Evolutionary conservation across 1,140 invertebrate genomes (phyloP).

Genomic region (Drosophila watanabei): DNA sequence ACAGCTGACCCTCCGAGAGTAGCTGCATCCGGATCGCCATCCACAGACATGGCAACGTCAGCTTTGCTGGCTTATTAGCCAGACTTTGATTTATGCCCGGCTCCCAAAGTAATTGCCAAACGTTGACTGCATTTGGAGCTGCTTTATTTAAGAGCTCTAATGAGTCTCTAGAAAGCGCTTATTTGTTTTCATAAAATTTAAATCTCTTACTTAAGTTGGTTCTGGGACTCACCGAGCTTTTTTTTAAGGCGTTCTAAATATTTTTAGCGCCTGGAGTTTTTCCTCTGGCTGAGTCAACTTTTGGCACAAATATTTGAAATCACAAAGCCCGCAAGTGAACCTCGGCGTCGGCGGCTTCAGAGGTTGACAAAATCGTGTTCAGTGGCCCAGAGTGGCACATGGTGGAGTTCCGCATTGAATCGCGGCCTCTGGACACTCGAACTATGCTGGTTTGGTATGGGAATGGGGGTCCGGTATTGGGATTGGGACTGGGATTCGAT

Average conservation of each 20-base stretch:
- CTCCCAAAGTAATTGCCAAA: conserved; percentile 63
- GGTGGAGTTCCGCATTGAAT: conserved; percentile 74
- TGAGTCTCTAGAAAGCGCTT: conserved; percentile 9
- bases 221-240: background rate
- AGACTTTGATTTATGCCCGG: conserved; percentile 64
- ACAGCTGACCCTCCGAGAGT: conserved; percentile 14
- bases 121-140: conserved; percentile 29
- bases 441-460: conserved; percentile 54
- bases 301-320: conserved; percentile 74
- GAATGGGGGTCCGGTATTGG: conserved; percentile 15
- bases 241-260: background rate
- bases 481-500: conserved; percentile 9
- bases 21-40: conserved; percentile 21
- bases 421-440: conserved; percentile 54
- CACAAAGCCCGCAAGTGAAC: conserved; percentile 49
- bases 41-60: conserved; percentile 19
- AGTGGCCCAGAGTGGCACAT: conserved; percentile 36
- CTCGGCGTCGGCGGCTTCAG: conserved; percentile 63
- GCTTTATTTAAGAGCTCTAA: conserved; percentile 35
- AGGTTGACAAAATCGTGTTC: conserved; percentile 79
- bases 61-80: conserved; percentile 62
- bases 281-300: conserved; percentile 20
- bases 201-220: background rate
- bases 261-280: conserved; percentile 41
- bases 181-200: background rate